Percentiles rank a stretch among this genome's conserved stretches.
These are phyloP conservation scores for Halcyon leucocephala DNA, from an alignment of 2,797 vertebrate species.

Conservation along the genomic window DNA sequence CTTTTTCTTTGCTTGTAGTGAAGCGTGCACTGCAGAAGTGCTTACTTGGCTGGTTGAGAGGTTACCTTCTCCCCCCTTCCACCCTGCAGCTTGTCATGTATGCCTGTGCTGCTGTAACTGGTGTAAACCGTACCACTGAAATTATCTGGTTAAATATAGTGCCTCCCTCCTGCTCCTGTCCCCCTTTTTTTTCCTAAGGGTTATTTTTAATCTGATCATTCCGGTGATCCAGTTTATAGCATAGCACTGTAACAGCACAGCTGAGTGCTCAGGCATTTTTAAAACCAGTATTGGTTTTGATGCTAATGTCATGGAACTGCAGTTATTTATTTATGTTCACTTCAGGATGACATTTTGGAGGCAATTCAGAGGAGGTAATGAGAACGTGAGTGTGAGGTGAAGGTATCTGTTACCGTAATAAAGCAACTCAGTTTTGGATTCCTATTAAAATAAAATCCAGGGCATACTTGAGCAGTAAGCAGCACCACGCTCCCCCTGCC, in stretches of 20 bases:
- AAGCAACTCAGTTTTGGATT: not conserved
- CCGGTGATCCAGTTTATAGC: conserved; percentile 42
- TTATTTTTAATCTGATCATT: conserved; percentile 68
- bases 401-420: not conserved
- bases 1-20: not conserved
- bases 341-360: not conserved
- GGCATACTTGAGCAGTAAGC: not conserved
- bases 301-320: not conserved
- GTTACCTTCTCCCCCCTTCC: not conserved
- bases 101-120: not conserved
- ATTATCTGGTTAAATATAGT: conserved; percentile 54
- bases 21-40: not conserved
- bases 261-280: conserved; percentile 6
- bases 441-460: not conserved
- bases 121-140: not conserved
- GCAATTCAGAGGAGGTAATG: not conserved
- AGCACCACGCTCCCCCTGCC: not conserved
- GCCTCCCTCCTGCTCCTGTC: conserved; percentile 21
- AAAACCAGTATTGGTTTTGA: not conserved
- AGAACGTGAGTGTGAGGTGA: not conserved
- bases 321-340: not conserved
- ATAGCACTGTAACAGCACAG: not conserved
- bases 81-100: not conserved
- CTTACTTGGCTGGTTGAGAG: not conserved
- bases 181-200: conserved; percentile 23